Conservation (phyloP, 2,113 vertebrate species). For the Orcinus orca region DNA sequence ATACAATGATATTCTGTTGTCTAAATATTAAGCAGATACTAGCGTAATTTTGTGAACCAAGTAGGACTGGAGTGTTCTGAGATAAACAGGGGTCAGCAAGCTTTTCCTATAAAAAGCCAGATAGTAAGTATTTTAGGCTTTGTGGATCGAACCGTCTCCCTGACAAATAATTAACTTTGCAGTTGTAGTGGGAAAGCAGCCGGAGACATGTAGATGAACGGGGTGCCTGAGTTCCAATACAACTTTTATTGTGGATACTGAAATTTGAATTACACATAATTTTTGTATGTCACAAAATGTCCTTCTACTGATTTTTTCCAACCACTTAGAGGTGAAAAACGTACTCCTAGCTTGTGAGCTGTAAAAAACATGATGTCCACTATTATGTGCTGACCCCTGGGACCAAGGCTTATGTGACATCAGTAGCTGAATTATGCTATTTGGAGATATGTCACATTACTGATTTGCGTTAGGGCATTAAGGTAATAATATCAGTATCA, state of each 20-base stretch:
- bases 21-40: slow-evolving; percentile 41
- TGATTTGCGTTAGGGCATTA: not conserved
- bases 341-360: not conserved
- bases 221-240: not conserved
- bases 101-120: not conserved
- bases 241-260: not conserved
- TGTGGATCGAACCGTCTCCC: not conserved
- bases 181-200: too few species aligned
- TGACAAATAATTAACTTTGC: not conserved
- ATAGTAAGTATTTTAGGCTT: not conserved
- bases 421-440: not conserved
- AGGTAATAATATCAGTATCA: not conserved
- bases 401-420: not conserved
- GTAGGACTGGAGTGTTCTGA: not conserved
- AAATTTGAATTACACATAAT: not conserved
- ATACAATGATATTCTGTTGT: not conserved
- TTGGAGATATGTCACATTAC: not conserved
- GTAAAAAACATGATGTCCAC: rapidly evolving
- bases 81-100: not conserved
- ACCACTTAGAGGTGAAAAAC: not conserved
- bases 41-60: not conserved
- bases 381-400: not conserved
- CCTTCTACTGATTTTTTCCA: not conserved
- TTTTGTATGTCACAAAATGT: not conserved
- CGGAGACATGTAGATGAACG: rapidly evolving